phyloP scores from a whole-genome alignment of 1,140 invertebrate genomes.

The Parapsyche elsis region DNA sequence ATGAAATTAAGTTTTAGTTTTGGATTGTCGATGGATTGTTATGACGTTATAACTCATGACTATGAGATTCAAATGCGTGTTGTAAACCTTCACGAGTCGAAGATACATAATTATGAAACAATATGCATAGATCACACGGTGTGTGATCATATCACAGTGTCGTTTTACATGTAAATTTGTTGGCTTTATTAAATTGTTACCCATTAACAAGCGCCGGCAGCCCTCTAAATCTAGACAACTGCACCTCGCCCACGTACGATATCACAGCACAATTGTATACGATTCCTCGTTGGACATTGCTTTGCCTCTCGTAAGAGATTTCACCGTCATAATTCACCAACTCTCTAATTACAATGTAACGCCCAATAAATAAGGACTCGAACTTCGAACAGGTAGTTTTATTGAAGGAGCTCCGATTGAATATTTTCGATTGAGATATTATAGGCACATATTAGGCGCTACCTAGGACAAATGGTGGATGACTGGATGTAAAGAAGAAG shows the following conservation, averaged over 20 bases:
- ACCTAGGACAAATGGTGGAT: too few relatives aligned
- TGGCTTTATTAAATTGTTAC: conserved; percentile 38
- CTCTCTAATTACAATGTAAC: conserved; percentile 50
- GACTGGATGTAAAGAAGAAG: too few relatives aligned
- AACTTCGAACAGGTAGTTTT: not conserved
- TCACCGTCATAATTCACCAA: conserved; percentile 38
- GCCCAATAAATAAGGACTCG: conserved; percentile 41
- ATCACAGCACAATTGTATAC: not conserved
- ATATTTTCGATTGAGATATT: too few relatives aligned
- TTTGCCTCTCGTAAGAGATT: conserved; percentile 24
- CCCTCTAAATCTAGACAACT: conserved; percentile 30
- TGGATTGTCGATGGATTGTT: too few relatives aligned
- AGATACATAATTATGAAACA: conserved; percentile 3
- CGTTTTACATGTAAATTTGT: conserved; percentile 36
- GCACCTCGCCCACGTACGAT: conserved; percentile 13
- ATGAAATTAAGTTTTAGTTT: too few relatives aligned
- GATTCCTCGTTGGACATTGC: conserved; percentile 42
- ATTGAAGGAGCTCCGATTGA: not conserved
- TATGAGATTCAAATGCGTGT: too few relatives aligned
- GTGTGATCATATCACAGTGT: conserved; percentile 25
- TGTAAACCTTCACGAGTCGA: too few relatives aligned
- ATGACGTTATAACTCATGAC: too few relatives aligned
- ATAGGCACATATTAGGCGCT: too few relatives aligned
- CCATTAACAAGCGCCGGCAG: conserved; percentile 37
- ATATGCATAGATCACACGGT: not conserved